Evolutionary conservation across 2,113 vertebrate genomes (phyloP), one percentile per base, ranked within the genome.

Genomic region (Morone chrysops): DNA sequence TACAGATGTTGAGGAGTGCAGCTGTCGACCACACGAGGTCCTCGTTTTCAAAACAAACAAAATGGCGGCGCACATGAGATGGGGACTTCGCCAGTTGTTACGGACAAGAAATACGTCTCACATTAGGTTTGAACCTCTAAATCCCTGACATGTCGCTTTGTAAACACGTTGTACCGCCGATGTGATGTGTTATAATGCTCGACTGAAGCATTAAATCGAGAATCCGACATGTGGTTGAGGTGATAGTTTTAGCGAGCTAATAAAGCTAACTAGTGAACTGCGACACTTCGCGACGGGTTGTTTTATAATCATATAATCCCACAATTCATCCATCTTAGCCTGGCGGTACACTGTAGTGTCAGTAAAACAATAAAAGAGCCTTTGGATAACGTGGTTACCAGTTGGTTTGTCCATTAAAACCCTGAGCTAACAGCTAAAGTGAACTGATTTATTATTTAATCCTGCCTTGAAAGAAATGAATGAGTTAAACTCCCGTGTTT

Each of bases 11-110:
- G 25, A 25, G 25, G 25, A 25, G 25, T 25, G 25, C 25, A 25
- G 8, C 38, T 12, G 57, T 43, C 53, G 16, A 60, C 79, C 78
- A 66, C 78, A 66, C 0, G 86, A 69, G 90, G 92, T 90, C 88
- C 87, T 91, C 70, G 25, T 78, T 75, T 88, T 85, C 91, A 93
- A 93, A 95, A 95, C 94, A 95, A 91, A 88, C 79, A 92, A 95
- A 86, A 96, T 96, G 95, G 95, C 95, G 89, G 88, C 93, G 80
- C 82, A 77, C 82, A 54, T 92, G 82, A 93, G 91, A 90, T 89
- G 92, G 92, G 88, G 87, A 80, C 80, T 96, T 12, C 36, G 18
- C 17, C 85, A 61, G 20, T n/a, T 94, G 36, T 38, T 92, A 13
- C 82, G 87, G 71, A 25, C 80, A 31, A 92, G 47, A 77, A 91